Percentiles rank a stretch among this genome's conserved stretches.
Conservation (phyloP, 2,113 vertebrate species). For the Tragelaphus scriptus region DNA sequence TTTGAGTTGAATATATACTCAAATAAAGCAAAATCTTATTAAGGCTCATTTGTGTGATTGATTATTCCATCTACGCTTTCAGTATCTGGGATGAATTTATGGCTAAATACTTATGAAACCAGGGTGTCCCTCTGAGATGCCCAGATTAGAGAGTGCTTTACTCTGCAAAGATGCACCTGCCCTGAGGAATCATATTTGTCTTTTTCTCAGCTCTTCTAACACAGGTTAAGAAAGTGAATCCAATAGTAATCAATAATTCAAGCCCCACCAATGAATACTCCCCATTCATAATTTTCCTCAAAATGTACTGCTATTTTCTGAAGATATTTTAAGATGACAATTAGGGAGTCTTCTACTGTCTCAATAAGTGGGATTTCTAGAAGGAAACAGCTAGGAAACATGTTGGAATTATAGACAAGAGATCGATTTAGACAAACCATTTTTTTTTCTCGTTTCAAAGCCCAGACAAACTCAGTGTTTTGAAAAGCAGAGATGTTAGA, state of each 20-base stretch:
- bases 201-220: neutral
- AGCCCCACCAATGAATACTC: neutral
- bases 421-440: neutral
- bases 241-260: neutral
- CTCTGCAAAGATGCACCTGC: neutral
- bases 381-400: constrained; percentile 2
- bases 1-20: constrained; percentile 36
- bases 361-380: constrained; percentile 16
- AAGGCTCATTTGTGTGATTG: constrained; percentile 27
- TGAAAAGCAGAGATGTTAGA: constrained; percentile 50
- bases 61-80: constrained; percentile 31
- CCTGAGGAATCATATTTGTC: neutral
- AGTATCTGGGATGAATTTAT: constrained; percentile 6
- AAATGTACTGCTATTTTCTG: neutral
- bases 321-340: neutral
- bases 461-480: constrained; percentile 54
- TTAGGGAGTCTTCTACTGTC: neutral
- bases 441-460: neutral
- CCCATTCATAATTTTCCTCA: neutral
- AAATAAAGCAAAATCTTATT: constrained; percentile 45
- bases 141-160: neutral
- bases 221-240: neutral
- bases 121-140: neutral
- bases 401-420: constrained; percentile 10
- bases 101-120: neutral